A percentile compares a stretch with the other conserved stretches of the same genome.
These are phyloP conservation scores for Tenthredo mesomela DNA, from an alignment of 2,888 invertebrate species.

Conservation along the genomic window DNA sequence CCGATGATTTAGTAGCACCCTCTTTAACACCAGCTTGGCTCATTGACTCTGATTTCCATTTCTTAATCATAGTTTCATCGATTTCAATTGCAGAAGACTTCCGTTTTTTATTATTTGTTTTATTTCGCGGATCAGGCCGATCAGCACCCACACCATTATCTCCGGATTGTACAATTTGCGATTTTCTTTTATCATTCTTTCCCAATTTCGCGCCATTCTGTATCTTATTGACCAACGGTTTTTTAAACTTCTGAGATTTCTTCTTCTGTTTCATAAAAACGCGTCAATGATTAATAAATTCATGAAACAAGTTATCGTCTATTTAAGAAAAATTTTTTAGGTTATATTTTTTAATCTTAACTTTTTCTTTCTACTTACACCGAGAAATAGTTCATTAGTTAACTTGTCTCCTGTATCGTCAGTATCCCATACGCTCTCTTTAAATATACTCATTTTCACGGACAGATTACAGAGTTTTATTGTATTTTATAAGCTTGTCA, in stretches of 20 bases:
- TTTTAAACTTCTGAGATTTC: not conserved
- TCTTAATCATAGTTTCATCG: slow-evolving; percentile 28
- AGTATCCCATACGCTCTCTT: slow-evolving; percentile 62
- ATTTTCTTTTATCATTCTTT: not conserved
- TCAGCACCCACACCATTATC: not conserved
- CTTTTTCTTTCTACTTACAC: slow-evolving; percentile 54
- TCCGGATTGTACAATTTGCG: not conserved
- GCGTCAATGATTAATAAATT: not conserved
- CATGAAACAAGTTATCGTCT: not conserved
- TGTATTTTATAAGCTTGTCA: not conserved
- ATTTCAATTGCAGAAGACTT: slow-evolving; percentile 26
- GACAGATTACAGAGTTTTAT: slow-evolving; percentile 5
- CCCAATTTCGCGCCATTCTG: not conserved
- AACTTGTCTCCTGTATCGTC: slow-evolving; percentile 61
- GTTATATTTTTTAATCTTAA: slow-evolving; percentile 30
- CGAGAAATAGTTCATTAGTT: slow-evolving; percentile 59
- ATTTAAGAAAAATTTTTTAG: slow-evolving; percentile 48
- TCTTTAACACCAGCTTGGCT: not conserved
- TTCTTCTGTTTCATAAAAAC: slow-evolving; percentile 35
- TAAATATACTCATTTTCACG: slow-evolving; percentile 60
- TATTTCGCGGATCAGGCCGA: not conserved
- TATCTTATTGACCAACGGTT: not conserved
- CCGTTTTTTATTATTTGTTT: slow-evolving; percentile 49
- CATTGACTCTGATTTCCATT: slow-evolving; percentile 35
- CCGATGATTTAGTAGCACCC: not conserved